Conservation (phyloP, 1,140 invertebrate genomes). For the Drosophila kohkoa region DNA sequence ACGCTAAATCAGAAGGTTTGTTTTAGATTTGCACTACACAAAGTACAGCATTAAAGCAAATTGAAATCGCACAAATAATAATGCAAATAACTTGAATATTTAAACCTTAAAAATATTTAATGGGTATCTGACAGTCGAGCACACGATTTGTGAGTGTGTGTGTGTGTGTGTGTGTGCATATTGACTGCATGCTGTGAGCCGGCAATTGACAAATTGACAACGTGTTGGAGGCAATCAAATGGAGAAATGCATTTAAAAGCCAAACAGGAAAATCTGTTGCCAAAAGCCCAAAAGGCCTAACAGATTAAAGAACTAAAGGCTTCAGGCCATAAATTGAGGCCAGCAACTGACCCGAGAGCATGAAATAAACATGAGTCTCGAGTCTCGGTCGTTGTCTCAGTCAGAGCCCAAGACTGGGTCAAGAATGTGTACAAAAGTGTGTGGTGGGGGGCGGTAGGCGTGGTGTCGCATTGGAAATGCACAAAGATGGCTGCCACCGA, state of each 20-base stretch:
- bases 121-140: not conserved
- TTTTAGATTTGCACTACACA: no score
- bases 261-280: slow-evolving; percentile 2
- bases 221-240: slow-evolving; percentile 3
- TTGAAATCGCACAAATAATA: no score
- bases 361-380: slow-evolving; percentile 28
- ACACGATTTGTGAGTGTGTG: no score
- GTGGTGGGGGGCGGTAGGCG: not conserved
- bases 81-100: not conserved
- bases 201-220: slow-evolving; percentile 26
- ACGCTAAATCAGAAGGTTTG: no score
- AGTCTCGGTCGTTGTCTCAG: not conserved
- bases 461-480: slow-evolving; percentile 52
- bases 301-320: slow-evolving; percentile 3
- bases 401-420: slow-evolving; percentile 8
- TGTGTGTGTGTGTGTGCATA: not conserved
- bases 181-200: not conserved
- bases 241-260: slow-evolving; percentile 5
- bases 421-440: not conserved
- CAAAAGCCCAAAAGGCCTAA: not conserved
- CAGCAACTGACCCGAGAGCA: slow-evolving; percentile 18
- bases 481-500: slow-evolving; percentile 45
- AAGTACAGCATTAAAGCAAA: no score
- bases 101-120: not conserved
- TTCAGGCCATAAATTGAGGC: slow-evolving; percentile 21